Percentiles rank a stretch among this genome's conserved stretches.
phyloP scores from a whole-genome alignment of 2,113 vertebrate genomes.

The Petroica traversi region DNA sequence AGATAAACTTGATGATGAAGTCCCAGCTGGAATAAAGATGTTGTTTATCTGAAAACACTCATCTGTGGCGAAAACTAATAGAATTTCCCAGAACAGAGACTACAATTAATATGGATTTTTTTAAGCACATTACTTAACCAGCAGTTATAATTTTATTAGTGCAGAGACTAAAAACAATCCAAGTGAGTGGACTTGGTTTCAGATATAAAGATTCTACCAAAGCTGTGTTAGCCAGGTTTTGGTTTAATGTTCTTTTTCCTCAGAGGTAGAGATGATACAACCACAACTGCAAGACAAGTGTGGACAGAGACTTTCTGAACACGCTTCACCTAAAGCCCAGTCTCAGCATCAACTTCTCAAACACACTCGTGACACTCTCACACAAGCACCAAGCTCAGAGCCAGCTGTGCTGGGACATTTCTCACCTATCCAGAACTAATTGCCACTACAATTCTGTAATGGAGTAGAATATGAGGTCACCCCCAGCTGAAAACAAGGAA shows the following conservation, averaged over 20 bases:
- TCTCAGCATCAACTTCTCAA: not conserved
- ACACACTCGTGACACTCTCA: not conserved
- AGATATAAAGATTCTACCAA: not conserved
- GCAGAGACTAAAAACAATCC: not conserved
- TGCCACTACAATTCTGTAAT: not conserved
- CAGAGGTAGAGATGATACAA: not conserved
- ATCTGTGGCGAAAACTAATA: not conserved
- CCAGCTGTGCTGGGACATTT: accelerated
- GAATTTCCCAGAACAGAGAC: not conserved
- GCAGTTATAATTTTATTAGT: not conserved
- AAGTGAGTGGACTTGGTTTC: not conserved
- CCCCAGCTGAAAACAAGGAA: not conserved
- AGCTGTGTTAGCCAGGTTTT: not conserved
- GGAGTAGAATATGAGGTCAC: not conserved
- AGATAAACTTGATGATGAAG: not conserved
- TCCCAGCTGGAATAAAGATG: constrained; percentile 18
- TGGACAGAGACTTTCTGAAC: not conserved
- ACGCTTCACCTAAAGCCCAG: not conserved
- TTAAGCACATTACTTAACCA: not conserved
- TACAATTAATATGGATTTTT: not conserved
- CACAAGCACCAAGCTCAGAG: not conserved
- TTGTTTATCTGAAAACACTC: constrained; percentile 33
- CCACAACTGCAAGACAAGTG: not conserved
- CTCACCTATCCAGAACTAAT: not conserved
- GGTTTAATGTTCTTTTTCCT: not conserved